Evolutionary conservation across 2,888 invertebrate genomes (phyloP).

Genomic region (Chironomus tentans): DNA sequence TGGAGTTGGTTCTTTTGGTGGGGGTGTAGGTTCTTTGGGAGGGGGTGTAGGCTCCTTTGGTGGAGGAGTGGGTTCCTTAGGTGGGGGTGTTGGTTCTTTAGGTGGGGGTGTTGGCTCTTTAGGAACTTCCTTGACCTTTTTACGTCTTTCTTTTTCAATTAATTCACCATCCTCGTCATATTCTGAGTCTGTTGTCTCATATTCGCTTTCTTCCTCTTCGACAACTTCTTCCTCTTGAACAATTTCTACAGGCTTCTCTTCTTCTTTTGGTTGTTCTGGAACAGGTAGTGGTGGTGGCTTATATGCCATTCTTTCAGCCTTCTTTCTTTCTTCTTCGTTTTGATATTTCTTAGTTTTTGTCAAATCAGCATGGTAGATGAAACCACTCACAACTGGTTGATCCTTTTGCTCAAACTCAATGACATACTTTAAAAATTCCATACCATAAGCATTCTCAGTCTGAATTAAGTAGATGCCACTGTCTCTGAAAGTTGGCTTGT

Average conservation of each 20-base stretch:
- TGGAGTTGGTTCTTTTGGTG: not conserved
- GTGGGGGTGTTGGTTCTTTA: slow-evolving; percentile 9
- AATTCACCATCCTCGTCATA: slow-evolving; percentile 29
- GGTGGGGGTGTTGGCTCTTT: slow-evolving; percentile 22
- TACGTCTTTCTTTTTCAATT: slow-evolving; percentile 30
- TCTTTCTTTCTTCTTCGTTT: slow-evolving; percentile 33
- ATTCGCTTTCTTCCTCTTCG: slow-evolving; percentile 28
- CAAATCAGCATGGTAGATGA: slow-evolving; percentile 42
- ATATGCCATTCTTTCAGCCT: slow-evolving; percentile 28
- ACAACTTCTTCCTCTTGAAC: not conserved
- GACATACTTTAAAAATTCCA: slow-evolving; percentile 61
- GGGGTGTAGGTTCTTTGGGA: slow-evolving; percentile 29
- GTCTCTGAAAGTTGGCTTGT: slow-evolving; percentile 49
- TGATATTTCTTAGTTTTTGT: slow-evolving; percentile 31
- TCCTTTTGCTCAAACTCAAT: slow-evolving; percentile 57
- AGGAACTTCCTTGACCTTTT: slow-evolving; percentile 27
- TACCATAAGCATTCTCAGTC: slow-evolving; percentile 54
- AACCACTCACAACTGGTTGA: slow-evolving; percentile 38
- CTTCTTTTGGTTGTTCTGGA: slow-evolving; percentile 29
- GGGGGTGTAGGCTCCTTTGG: slow-evolving; percentile 28
- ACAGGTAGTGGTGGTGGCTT: slow-evolving; percentile 25
- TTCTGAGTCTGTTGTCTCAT: slow-evolving; percentile 31
- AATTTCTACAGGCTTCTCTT: slow-evolving; percentile 16
- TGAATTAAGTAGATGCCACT: slow-evolving; percentile 59
- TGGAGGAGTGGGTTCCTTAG: slow-evolving; percentile 12